Evolutionary conservation across 2,113 vertebrate genomes (phyloP).

Genomic region (Geococcyx californianus): DNA sequence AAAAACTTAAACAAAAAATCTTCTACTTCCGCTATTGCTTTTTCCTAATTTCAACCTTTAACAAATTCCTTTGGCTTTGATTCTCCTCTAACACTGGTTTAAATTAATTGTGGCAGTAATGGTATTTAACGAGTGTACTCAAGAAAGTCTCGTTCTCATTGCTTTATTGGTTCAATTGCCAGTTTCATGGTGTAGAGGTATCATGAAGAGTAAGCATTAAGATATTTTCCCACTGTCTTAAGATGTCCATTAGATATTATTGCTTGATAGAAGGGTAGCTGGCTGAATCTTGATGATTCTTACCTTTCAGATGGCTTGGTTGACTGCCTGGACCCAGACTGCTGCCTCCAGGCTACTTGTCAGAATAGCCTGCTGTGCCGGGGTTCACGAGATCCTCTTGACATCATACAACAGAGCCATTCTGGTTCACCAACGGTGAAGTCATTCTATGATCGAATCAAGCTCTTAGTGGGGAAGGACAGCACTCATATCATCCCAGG

Average conservation of each 20-base stretch:
- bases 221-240: not conserved
- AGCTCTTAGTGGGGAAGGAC: slow-evolving; percentile 93
- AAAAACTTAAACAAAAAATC: not conserved
- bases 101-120: not conserved
- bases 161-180: not conserved
- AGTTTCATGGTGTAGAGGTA: not conserved
- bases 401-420: slow-evolving; percentile 93
- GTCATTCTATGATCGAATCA: slow-evolving; percentile 97
- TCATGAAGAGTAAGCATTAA: fast-evolving
- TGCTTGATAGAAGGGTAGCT: not conserved
- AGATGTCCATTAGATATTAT: fast-evolving
- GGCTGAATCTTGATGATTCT: not conserved
- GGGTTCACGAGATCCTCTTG: slow-evolving; percentile 92
- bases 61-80: not conserved
- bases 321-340: slow-evolving; percentile 98
- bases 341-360: slow-evolving; percentile 95
- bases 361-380: slow-evolving; percentile 94
- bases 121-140: not conserved
- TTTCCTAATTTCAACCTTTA: not conserved
- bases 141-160: not conserved
- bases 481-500: slow-evolving; percentile 96
- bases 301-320: slow-evolving; percentile 90
- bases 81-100: not conserved
- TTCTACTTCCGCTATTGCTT: not conserved
- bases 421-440: slow-evolving; percentile 80